A percentile compares a stretch with the other conserved stretches of the same genome.
Evolutionary conservation across 2,113 vertebrate species (phyloP).

Genomic region (Gasterosteus nipponicus): DNA sequence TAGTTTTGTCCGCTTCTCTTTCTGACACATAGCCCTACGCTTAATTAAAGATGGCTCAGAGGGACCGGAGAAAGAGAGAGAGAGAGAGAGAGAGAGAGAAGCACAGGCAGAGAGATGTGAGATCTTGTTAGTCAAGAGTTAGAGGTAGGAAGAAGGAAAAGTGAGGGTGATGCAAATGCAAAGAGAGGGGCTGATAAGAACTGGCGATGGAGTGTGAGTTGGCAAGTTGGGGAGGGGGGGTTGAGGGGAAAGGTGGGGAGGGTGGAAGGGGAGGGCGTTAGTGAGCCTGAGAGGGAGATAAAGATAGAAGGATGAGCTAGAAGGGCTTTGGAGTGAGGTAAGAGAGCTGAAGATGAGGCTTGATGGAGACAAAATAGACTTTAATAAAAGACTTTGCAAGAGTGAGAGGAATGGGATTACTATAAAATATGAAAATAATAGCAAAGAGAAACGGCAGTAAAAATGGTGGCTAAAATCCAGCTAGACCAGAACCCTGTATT

Average conservation of each 20-base stretch:
- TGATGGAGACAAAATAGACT: conserved; percentile 65
- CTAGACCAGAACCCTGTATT: not conserved
- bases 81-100: conserved; percentile 8
- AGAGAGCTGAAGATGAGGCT: conserved; percentile 51
- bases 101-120: conserved; percentile 11
- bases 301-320: conserved; percentile 54
- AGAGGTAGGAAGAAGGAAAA: conserved; percentile 51
- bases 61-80: conserved; percentile 51
- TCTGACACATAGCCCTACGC: conserved; percentile 76
- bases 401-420: conserved; percentile 55
- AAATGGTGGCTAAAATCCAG: conserved; percentile 41
- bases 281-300: conserved; percentile 47
- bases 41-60: conserved; percentile 82
- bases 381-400: conserved; percentile 44
- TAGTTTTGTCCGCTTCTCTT: conserved; percentile 52
- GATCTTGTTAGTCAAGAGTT: conserved; percentile 62
- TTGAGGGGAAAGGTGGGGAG: conserved; percentile 52
- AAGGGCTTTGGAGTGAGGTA: conserved; percentile 31
- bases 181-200: conserved; percentile 69
- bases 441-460: conserved; percentile 53
- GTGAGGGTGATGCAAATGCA: conserved; percentile 71
- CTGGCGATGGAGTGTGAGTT: conserved; percentile 63
- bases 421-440: conserved; percentile 72
- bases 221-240: conserved; percentile 21
- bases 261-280: conserved; percentile 53